phyloP scores from a whole-genome alignment of 2,888 invertebrate genomes.

The Drosophila subquinaria region DNA sequence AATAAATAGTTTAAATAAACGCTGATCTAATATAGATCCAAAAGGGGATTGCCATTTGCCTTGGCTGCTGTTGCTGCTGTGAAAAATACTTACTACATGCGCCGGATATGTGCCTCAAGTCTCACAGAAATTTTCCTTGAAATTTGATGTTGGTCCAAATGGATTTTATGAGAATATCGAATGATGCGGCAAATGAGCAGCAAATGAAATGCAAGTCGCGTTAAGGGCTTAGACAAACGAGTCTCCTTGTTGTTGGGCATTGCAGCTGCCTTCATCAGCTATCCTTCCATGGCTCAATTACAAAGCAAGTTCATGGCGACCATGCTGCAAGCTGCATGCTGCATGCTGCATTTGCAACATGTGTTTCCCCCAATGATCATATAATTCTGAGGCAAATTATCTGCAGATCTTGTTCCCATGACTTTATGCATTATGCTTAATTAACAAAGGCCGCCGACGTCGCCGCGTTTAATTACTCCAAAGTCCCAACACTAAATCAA shows the following conservation, averaged over 20 bases:
- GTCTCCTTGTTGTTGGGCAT: constrained; percentile 41
- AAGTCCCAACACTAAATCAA: constrained; percentile 63
- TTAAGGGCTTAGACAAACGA: constrained; percentile 48
- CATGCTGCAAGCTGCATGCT: constrained; percentile 65
- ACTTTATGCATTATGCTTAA: constrained; percentile 74
- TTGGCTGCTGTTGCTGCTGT: constrained; percentile 22
- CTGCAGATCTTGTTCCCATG: constrained; percentile 68
- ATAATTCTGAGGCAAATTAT: constrained; percentile 26
- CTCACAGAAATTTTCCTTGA: constrained; percentile 28
- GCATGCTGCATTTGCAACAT: constrained; percentile 77
- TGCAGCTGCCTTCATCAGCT: constrained; percentile 3
- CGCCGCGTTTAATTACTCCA: constrained; percentile 69
- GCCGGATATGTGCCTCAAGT: constrained; percentile 57
- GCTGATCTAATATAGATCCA: constrained; percentile 49
- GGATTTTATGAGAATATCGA: constrained; percentile 65
- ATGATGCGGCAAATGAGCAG: constrained; percentile 77
- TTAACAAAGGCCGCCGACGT: constrained; percentile 76
- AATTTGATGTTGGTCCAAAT: constrained; percentile 33
- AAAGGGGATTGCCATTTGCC: constrained; percentile 12
- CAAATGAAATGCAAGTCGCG: constrained; percentile 57
- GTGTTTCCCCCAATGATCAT: constrained; percentile 62
- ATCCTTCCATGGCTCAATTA: constrained; percentile 65
- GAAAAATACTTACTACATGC: constrained; percentile 21
- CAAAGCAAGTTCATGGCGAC: constrained; percentile 73
- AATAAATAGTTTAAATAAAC: constrained; percentile 62